Base-by-base conservation (phyloP, 2,888 invertebrate species). In the Thereva nobilitata region DNA sequence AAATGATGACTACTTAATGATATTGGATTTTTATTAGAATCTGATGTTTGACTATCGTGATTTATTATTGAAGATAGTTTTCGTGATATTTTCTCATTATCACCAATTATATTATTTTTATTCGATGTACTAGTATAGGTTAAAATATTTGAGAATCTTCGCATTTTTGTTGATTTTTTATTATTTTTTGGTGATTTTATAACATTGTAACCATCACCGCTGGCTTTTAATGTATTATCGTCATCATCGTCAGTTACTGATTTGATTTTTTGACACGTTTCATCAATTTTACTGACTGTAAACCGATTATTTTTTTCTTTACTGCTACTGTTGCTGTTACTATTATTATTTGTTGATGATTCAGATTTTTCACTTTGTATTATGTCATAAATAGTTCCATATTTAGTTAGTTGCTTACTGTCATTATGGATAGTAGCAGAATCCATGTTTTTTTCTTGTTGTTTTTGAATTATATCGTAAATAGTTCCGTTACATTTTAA, bases 331-430 rank as follows among this genome's bases (percentile, higher is more conserved):
- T 61, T 41, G 2, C 49, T 42, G 4, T 66, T 64, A 47, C 67
- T 69, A 5, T 68, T 64, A 38, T 65, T 63, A 56, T 72, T 68
- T 69, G 77, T 76, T 47, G 73, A 70, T 72, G 74, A 76, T 70
- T 74, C 76, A 55, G 64, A 56, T 49, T 67, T 71, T 63, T 68
- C 54, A 23, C 47, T 76, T 73, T 80, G 78, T 70, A 81, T 72
- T 64, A 81, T 81, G 71, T 81, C 81, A 72, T 81, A 81, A 72
- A 81, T 80, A 50, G 79, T 79, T 70, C 79, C 80, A 72, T 79
- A 79, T 71, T 78, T 79, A 72, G 74, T 73, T 53, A 67, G 70
- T 44, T 42, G 37, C 59, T n/a, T 34, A 55, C 45, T 10, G 55
- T 68, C 45, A 44, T 66, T 47, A 70, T 67, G 10, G 56, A 52